These are phyloP conservation scores for Remorina albescens DNA, from an alignment of 2,797 vertebrate species.

Conservation along the genomic window DNA sequence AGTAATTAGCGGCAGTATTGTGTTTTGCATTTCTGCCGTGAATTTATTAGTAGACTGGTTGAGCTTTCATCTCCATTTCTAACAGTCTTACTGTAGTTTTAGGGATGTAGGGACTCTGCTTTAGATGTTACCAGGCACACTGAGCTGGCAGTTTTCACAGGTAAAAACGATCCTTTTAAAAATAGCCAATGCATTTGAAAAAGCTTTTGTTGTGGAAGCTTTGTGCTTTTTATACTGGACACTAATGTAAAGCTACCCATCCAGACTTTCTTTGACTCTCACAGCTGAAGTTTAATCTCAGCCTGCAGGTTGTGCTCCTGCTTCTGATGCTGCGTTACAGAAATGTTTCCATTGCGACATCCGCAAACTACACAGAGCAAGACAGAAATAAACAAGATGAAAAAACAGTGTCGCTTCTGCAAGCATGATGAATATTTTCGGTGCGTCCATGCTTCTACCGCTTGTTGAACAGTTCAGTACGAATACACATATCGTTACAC, in stretches of 20 bases:
- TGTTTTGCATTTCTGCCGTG: too few relatives aligned
- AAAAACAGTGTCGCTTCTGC: conserved; percentile 3
- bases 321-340: not conserved
- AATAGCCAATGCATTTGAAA: not conserved
- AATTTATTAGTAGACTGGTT: too few relatives aligned
- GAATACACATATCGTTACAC: too few relatives aligned
- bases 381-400: not conserved
- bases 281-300: not conserved
- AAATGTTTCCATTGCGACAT: conserved; percentile 5
- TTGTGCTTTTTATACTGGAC: not conserved
- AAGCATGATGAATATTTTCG: conserved; percentile 26
- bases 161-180: too few relatives aligned
- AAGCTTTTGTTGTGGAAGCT: not conserved
- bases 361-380: not conserved
- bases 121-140: not conserved
- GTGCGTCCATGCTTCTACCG: too few relatives aligned
- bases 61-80: not conserved
- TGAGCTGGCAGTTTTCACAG: not conserved
- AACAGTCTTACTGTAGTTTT: not conserved
- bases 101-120: not conserved
- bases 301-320: not conserved
- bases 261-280: not conserved
- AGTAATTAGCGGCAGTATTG: too few relatives aligned
- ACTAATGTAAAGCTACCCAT: not conserved
- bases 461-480: too few relatives aligned